Conservation (phyloP, 2,797 vertebrate genomes). For the Prunella strophiata region DNA sequence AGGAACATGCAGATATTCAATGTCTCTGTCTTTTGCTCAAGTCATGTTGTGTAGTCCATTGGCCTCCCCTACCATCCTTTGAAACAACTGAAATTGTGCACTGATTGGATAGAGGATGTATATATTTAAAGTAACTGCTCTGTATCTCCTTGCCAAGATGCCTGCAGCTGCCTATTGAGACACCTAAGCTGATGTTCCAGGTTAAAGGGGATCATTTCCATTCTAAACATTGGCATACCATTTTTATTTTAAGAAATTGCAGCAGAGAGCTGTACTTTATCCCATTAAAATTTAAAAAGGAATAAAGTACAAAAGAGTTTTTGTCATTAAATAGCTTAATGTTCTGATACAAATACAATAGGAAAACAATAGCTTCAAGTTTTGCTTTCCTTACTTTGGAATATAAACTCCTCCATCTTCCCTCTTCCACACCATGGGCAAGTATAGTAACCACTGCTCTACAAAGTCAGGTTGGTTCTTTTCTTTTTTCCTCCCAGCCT, state of each 20-base stretch:
- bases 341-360: background rate
- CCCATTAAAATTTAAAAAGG: background rate
- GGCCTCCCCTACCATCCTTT: background rate
- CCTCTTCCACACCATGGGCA: background rate
- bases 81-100: background rate
- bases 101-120: background rate
- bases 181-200: background rate
- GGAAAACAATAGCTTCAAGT: background rate
- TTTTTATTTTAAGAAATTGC: background rate
- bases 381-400: background rate
- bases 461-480: background rate
- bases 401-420: background rate
- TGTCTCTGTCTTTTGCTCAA: background rate
- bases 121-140: background rate
- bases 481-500: background rate
- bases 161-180: background rate
- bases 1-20: background rate
- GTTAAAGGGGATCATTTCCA: background rate
- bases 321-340: background rate
- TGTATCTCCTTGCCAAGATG: background rate
- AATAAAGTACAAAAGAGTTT: background rate
- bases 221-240: background rate
- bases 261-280: background rate
- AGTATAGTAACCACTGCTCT: slow-evolving; percentile 9
- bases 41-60: background rate